These are phyloP conservation scores for Tiliacea aurago DNA, from an alignment of 2,888 invertebrate genomes.

Conservation along the genomic window DNA sequence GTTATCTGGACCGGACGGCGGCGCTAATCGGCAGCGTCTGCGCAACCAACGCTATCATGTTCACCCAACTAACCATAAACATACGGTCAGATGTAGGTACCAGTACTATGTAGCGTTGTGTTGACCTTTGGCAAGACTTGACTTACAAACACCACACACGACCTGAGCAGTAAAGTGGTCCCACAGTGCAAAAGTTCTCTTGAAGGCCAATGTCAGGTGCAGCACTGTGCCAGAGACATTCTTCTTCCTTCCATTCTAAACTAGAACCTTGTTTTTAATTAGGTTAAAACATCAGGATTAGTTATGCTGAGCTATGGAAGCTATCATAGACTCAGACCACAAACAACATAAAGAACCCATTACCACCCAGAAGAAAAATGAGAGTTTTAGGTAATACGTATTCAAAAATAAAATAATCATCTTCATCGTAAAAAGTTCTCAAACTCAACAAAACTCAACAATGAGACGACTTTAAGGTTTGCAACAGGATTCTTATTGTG, in stretches of 20 bases:
- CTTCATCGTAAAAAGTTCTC: no score
- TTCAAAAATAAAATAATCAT: constrained; percentile 24
- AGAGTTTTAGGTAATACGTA: not conserved
- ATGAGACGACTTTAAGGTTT: constrained; percentile 37
- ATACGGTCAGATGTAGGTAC: constrained; percentile 54
- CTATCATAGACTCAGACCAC: not conserved
- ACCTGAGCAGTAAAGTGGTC: constrained; percentile 2
- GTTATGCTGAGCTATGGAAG: not conserved
- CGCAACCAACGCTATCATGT: constrained; percentile 82
- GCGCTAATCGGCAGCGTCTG: constrained; percentile 83
- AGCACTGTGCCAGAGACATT: not conserved
- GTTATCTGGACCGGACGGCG: constrained; percentile 87
- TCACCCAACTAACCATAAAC: constrained; percentile 75
- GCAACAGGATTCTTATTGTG: constrained; percentile 47
- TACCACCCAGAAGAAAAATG: not conserved
- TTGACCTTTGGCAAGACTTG: constrained; percentile 35
- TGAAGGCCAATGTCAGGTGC: not conserved
- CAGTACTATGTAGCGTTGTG: constrained; percentile 23
- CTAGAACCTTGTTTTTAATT: not conserved
- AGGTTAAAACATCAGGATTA: not conserved
- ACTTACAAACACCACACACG: constrained; percentile 15
- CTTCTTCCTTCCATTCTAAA: not conserved
- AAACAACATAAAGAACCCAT: not conserved
- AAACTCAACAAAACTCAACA: no score
- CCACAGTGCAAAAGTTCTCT: not conserved